Percentiles rank a stretch among this genome's conserved stretches.
Conservation (phyloP, 2,113 vertebrate species). For the Solea solea region DNA sequence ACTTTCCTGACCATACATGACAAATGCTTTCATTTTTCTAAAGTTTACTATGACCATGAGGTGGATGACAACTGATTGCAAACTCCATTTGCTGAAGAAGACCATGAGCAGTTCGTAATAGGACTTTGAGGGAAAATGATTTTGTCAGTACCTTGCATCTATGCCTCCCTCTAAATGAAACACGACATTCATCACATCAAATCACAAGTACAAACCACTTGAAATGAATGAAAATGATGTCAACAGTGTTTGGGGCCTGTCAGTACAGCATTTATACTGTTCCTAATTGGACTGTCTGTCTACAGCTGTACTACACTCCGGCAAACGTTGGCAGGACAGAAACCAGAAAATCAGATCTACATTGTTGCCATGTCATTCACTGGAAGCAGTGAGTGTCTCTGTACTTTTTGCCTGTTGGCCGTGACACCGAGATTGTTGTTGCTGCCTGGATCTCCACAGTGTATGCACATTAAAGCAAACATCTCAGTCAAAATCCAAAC, state of each 20-base stretch:
- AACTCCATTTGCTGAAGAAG: not conserved
- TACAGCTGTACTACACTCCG: not conserved
- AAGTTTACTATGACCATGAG: too few species aligned
- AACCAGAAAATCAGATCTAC: not conserved
- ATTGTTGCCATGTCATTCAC: too few species aligned
- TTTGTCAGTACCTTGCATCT: not conserved
- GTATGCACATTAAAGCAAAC: not conserved
- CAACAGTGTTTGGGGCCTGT: too few species aligned
- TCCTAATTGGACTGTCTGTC: not conserved
- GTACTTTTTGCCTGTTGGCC: not conserved
- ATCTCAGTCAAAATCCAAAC: not conserved
- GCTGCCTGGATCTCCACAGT: not conserved
- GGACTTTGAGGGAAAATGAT: not conserved
- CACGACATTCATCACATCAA: not conserved
- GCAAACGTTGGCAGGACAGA: not conserved
- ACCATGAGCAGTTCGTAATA: not conserved
- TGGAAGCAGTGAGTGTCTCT: too few species aligned
- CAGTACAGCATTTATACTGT: not conserved
- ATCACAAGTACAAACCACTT: not conserved
- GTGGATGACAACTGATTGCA: too few species aligned
- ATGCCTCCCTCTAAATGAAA: not conserved
- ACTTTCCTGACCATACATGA: not conserved
- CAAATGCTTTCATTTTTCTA: not conserved
- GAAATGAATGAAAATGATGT: not conserved
- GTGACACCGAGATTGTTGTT: not conserved